Evolutionary conservation across 2,888 invertebrate species (phyloP).

Genomic region (Polietes domitor): DNA sequence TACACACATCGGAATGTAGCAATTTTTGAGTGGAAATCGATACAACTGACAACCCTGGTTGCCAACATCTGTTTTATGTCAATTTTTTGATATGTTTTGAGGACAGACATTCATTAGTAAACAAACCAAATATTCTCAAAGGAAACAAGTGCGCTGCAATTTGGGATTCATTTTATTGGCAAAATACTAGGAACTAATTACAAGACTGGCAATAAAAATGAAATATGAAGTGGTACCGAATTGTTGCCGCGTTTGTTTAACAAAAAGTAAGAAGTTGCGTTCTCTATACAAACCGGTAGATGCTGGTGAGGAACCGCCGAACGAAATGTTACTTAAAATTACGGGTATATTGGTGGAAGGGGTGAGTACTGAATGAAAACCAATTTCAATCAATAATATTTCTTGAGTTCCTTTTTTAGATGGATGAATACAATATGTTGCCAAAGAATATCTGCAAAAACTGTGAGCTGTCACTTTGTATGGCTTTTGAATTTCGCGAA

Average conservation of each 20-base stretch:
- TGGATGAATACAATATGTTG: slow-evolving; percentile 70
- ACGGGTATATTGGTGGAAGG: slow-evolving; percentile 74
- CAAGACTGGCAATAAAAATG: slow-evolving; percentile 46
- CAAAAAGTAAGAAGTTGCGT: slow-evolving; percentile 74
- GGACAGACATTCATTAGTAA: too few species aligned
- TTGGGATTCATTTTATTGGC: not conserved
- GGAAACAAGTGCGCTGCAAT: too few species aligned
- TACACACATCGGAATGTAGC: too few species aligned
- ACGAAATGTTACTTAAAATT: slow-evolving; percentile 75
- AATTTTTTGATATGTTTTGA: too few species aligned
- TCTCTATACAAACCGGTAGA: slow-evolving; percentile 74
- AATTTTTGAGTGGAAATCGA: too few species aligned
- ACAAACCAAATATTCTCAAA: too few species aligned
- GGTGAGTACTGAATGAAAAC: slow-evolving; percentile 60
- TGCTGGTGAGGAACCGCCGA: slow-evolving; percentile 76
- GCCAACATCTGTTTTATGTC: too few species aligned
- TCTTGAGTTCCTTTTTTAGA: slow-evolving; percentile 31
- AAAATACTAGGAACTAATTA: not conserved
- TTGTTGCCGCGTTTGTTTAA: slow-evolving; percentile 76
- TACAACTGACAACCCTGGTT: too few species aligned
- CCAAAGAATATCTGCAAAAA: slow-evolving; percentile 76
- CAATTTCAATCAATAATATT: not conserved
- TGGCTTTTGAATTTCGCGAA: slow-evolving; percentile 77
- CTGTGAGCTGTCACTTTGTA: slow-evolving; percentile 76
- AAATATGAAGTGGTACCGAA: slow-evolving; percentile 71